Evolutionary conservation across 2,888 invertebrate species (phyloP), one percentile per base, ranked within the genome.

Genomic region (Drosophila rellima): DNA sequence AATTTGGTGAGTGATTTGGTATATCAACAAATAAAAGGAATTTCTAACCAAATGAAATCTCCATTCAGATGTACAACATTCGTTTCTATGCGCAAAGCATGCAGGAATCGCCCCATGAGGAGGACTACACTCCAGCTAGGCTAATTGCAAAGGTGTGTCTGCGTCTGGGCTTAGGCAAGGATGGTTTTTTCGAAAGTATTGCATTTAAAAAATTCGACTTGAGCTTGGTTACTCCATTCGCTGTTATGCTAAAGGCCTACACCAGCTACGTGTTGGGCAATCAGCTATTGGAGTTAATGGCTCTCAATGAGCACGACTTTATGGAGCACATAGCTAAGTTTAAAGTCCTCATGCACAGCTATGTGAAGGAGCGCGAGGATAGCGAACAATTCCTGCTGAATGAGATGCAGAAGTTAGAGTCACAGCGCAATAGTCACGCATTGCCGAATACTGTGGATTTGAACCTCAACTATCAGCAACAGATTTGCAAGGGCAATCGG

Each of bases 401-500:
- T 15, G 90, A 91, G 55, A 50, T 91, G n/a, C 76, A 80, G 3
- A 91, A 90, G 52, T 23, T 74, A 11, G 83, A 91, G 23, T 57
- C 69, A 5, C 91, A 91, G 51, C 74, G 76, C 1, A 82, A 74
- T 44, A 89, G 91, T 31, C 91, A 91, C 42, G 79, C 73, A 3
- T 35, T 69, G 3, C 86, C 87, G 3, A 55, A 71, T 3, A 83
- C 80, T 1, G 79, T 86, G 1, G 73, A 78, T 8, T 63, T 85
- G 35, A 78, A 90, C 31, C 74, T 90, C 0, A 86, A 90, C 56
- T 89, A 86, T 59, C 89, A 89, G 42, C 82, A 80, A 31, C 91
- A 89, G 66, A 89, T 91, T 33, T 91, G 91, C 65, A 91, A 91
- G 51, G 91, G 91, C 4, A 91, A 91, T 70, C 90, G 91, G 1